Conservation (phyloP, 2,888 invertebrate genomes). For the Thecocarcelia acutangulata region DNA sequence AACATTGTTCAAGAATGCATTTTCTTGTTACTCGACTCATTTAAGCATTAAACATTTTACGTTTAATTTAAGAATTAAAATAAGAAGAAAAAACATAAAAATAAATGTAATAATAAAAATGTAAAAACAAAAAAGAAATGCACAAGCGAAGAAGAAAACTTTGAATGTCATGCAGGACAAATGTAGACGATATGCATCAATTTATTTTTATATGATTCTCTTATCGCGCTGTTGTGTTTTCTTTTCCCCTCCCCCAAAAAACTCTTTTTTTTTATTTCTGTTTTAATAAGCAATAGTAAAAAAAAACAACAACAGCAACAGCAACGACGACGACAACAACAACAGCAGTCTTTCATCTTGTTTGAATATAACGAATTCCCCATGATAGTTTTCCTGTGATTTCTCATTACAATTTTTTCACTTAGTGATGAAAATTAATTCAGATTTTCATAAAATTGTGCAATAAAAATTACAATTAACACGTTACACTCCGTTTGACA, state of each 20-base stretch:
- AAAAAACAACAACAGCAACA: background rate
- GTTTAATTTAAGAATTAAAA: slow-evolving; percentile 53
- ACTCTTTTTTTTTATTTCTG: slow-evolving; percentile 11
- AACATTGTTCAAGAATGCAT: slow-evolving; percentile 35
- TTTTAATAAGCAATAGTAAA: background rate
- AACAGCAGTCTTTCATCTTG: slow-evolving; percentile 45
- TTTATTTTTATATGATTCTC: slow-evolving; percentile 56
- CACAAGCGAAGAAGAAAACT: slow-evolving; percentile 44
- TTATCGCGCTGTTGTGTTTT: slow-evolving; percentile 33
- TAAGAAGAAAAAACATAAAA: background rate
- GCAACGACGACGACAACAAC: no score
- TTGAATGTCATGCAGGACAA: slow-evolving; percentile 70
- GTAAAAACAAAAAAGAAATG: slow-evolving; percentile 29
- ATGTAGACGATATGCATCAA: slow-evolving; percentile 61
- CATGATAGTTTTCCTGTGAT: slow-evolving; percentile 58
- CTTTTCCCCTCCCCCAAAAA: background rate
- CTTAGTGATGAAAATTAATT: slow-evolving; percentile 68
- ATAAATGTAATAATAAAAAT: slow-evolving; percentile 22
- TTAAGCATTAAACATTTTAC: slow-evolving; percentile 49
- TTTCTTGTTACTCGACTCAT: slow-evolving; percentile 49
- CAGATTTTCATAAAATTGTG: slow-evolving; percentile 71
- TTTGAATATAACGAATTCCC: slow-evolving; percentile 49
- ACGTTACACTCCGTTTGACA: slow-evolving; percentile 73
- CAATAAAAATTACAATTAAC: slow-evolving; percentile 72
- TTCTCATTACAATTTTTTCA: slow-evolving; percentile 60